Evolutionary conservation across 2,113 vertebrate species (phyloP).

Genomic region (Coracopsis vasa): DNA sequence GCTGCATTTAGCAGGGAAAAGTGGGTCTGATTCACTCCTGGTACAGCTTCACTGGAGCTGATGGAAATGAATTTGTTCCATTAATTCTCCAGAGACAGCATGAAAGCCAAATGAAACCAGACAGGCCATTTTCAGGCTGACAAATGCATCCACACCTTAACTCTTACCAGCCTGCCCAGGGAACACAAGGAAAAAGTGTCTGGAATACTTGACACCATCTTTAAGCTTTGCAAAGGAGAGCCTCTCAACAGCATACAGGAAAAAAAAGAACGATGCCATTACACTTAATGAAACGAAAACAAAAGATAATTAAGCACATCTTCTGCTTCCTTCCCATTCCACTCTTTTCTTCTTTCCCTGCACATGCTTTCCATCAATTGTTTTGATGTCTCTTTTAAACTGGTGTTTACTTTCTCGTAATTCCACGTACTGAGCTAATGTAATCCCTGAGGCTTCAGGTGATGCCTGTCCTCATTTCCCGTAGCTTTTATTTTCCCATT

Average conservation of each 20-base stretch:
- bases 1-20: constrained; percentile 10
- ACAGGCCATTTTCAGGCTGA: constrained; percentile 24
- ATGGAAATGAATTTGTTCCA: constrained; percentile 30
- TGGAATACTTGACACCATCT: background rate
- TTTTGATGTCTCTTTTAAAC: constrained; percentile 14
- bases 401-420: background rate
- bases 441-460: background rate
- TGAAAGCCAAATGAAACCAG: constrained; percentile 33
- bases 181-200: background rate
- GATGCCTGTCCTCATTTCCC: background rate
- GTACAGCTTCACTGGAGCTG: background rate
- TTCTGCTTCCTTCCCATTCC: background rate
- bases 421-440: background rate
- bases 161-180: background rate
- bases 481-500: background rate
- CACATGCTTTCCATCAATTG: background rate
- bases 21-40: background rate
- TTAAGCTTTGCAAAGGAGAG: background rate
- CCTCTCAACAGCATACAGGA: background rate
- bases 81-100: constrained; percentile 2
- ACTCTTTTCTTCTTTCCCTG: background rate
- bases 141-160: constrained; percentile 12
- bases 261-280: background rate
- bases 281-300: background rate
- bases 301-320: background rate